A percentile compares a stretch with the other conserved stretches of the same genome.
Conservation (phyloP, 2,113 vertebrate genomes). For the Vireo altiloquus region DNA sequence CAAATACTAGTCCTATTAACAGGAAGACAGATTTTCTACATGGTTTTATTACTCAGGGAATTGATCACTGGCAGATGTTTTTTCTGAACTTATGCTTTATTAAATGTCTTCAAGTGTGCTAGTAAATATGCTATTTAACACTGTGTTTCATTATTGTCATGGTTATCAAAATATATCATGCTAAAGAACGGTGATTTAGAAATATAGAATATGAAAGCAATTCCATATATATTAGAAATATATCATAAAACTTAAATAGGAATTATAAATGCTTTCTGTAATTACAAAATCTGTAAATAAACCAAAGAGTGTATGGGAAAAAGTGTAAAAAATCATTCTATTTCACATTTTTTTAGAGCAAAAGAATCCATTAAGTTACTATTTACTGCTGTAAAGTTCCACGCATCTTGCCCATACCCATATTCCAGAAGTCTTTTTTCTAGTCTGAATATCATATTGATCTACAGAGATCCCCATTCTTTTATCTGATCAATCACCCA, state of each 20-base stretch:
- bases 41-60: neutral
- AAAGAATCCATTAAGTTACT: neutral
- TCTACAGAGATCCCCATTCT: neutral
- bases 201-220: neutral
- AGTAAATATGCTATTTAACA: neutral
- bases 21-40: neutral
- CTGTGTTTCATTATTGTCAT: neutral
- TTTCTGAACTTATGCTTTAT: neutral
- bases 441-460: neutral
- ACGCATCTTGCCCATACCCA: neutral
- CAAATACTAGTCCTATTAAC: neutral
- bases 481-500: neutral
- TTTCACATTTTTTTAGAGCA: neutral
- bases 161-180: neutral
- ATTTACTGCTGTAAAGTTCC: neutral
- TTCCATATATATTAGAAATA: neutral
- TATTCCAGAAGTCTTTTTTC: neutral
- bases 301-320: neutral
- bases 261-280: neutral
- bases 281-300: neutral
- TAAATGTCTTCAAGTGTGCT: neutral
- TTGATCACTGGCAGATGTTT: neutral
- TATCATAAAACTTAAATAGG: neutral
- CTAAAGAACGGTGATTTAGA: neutral
- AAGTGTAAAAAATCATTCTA: fast-evolving